A percentile compares a stretch with the other conserved stretches of the same genome.
phyloP scores from a whole-genome alignment of 2,888 invertebrate species.

The Platynereis dumerilii region DNA sequence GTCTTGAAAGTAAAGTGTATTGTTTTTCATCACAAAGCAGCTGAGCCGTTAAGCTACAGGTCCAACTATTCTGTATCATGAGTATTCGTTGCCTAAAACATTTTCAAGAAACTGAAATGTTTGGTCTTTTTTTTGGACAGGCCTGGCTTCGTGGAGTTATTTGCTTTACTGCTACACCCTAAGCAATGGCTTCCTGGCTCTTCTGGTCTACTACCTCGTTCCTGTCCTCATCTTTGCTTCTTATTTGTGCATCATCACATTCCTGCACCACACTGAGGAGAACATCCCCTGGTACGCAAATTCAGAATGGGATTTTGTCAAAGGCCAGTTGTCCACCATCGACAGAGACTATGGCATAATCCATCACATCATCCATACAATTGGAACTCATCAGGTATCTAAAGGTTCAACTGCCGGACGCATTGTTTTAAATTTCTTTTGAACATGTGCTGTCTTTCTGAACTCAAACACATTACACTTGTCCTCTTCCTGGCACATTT shows the following conservation, averaged over 20 bases:
- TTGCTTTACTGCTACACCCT: conserved; percentile 22
- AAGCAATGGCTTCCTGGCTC: conserved; percentile 40
- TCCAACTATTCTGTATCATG: no score
- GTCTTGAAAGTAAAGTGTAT: no score
- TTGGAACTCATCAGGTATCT: conserved; percentile 42
- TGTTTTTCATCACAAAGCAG: no score
- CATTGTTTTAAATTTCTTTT: no score
- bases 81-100: no score
- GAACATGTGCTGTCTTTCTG: no score
- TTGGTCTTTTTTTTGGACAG: no score
- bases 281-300: conserved; percentile 56
- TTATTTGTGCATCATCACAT: conserved; percentile 55
- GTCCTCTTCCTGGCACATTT: no score
- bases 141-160: background rate
- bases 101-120: no score
- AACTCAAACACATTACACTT: no score
- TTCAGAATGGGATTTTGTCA: conserved; percentile 55
- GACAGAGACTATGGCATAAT: conserved; percentile 58
- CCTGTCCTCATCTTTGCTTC: conserved; percentile 54
- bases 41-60: no score
- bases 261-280: conserved; percentile 58
- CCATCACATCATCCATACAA: conserved; percentile 54
- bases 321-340: conserved; percentile 57
- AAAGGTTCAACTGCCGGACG: no score
- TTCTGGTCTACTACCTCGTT: conserved; percentile 47